Conservation (phyloP, 2,797 vertebrate genomes). For the Aeoliscus strigatus region DNA sequence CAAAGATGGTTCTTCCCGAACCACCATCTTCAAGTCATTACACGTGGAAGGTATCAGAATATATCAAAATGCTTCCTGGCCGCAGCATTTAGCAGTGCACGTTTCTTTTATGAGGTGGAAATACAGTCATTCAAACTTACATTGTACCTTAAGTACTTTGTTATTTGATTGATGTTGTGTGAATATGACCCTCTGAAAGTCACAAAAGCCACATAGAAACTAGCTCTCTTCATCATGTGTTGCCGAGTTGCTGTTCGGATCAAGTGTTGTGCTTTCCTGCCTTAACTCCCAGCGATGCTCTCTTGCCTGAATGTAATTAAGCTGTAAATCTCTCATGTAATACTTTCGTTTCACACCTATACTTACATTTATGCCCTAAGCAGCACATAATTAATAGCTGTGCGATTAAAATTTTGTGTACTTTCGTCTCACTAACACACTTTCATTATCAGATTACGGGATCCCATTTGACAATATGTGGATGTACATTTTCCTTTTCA, state of each 20-base stretch:
- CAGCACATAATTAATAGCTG: conserved; percentile 60
- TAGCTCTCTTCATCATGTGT: conserved; percentile 8
- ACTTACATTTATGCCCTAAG: conserved; percentile 54
- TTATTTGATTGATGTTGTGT: too few species aligned
- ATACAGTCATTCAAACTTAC: too few species aligned
- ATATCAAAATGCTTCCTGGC: background rate
- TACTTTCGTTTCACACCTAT: conserved; percentile 57
- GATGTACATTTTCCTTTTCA: conserved; percentile 3
- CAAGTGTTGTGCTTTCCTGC: conserved; percentile 26
- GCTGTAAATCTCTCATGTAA: conserved; percentile 57
- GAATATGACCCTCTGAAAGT: background rate
- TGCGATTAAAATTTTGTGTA: conserved; percentile 47
- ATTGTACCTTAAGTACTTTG: too few species aligned
- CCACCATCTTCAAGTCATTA: conserved; percentile 2
- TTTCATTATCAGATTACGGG: conserved; percentile 43
- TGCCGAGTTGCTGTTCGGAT: conserved; percentile 25
- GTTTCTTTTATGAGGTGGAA: background rate
- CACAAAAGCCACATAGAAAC: conserved; percentile 10
- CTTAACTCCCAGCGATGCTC: conserved; percentile 24
- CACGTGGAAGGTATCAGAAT: too few species aligned
- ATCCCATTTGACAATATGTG: conserved; percentile 8
- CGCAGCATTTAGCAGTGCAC: background rate
- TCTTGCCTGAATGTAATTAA: conserved; percentile 50
- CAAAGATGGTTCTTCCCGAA: conserved; percentile 20
- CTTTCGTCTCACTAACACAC: conserved; percentile 11